Evolutionary conservation across 2,797 vertebrate genomes (phyloP).

Genomic region (Molossus alvarezi): DNA sequence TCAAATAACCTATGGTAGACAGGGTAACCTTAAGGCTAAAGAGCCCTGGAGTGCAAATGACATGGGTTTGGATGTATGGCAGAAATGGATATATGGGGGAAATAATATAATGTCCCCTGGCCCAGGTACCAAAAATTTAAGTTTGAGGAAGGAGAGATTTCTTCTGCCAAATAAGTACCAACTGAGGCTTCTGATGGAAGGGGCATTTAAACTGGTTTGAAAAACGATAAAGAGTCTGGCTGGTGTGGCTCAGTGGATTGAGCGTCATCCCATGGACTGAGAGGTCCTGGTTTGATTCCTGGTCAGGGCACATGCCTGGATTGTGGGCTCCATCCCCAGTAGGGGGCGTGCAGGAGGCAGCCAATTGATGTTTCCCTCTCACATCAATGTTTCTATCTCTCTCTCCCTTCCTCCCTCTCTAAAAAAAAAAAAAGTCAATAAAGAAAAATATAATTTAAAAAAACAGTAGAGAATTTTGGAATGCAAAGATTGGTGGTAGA

Average conservation of each 20-base stretch:
- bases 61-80: not conserved
- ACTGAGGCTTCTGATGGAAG: not conserved
- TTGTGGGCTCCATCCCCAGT: too few species aligned
- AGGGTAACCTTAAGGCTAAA: not conserved
- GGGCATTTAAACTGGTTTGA: not conserved
- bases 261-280: too few species aligned
- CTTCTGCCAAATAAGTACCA: not conserved
- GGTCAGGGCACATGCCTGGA: too few species aligned
- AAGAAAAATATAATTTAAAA: too few species aligned
- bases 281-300: too few species aligned
- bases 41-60: not conserved
- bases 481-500: not conserved
- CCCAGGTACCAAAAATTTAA: not conserved
- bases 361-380: too few species aligned
- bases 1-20: not conserved
- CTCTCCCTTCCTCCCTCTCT: too few species aligned
- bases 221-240: not conserved
- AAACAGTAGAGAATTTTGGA: not conserved
- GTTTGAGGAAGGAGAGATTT: slow-evolving; percentile 1
- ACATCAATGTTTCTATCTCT: too few species aligned
- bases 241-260: too few species aligned
- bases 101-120: not conserved
- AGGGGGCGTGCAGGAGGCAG: too few species aligned
- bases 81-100: not conserved
- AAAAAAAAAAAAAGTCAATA: too few species aligned